These are phyloP conservation scores for Heliconius eleuchia DNA, from an alignment of 1,140 invertebrate species.

Conservation along the genomic window DNA sequence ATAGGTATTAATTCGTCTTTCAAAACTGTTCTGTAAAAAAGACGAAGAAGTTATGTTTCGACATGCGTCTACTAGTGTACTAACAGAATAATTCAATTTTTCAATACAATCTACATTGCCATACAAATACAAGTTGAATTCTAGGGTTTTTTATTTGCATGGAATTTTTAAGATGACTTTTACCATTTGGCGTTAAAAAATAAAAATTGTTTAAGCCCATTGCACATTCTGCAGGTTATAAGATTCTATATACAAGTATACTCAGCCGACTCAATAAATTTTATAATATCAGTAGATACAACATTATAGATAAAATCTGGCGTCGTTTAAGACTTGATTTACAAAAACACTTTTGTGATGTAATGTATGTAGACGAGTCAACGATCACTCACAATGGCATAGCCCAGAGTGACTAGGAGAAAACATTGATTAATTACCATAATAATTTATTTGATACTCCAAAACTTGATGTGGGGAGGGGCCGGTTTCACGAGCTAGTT, in stretches of 20 bases:
- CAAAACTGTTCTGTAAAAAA: slow-evolving; percentile 76
- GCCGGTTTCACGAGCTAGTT: slow-evolving; percentile 69
- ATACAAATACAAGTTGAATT: neutral
- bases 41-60: slow-evolving; percentile 61
- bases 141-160: neutral
- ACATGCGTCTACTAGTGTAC: slow-evolving; percentile 57
- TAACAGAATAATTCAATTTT: slow-evolving; percentile 58
- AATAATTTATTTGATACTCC: slow-evolving; percentile 82
- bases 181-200: too few relatives aligned
- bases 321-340: slow-evolving; percentile 55
- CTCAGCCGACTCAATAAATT: neutral
- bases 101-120: slow-evolving; percentile 59
- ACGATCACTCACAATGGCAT: slow-evolving; percentile 77
- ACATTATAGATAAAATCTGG: slow-evolving; percentile 59
- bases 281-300: slow-evolving; percentile 18
- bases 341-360: slow-evolving; percentile 59
- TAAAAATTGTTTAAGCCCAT: too few relatives aligned
- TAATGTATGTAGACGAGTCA: slow-evolving; percentile 62
- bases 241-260: neutral
- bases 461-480: slow-evolving; percentile 78
- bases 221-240: neutral
- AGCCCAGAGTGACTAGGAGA: slow-evolving; percentile 77
- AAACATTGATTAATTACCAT: slow-evolving; percentile 82
- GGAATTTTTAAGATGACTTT: neutral
- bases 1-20: slow-evolving; percentile 79